Evolutionary conservation across 1,140 invertebrate genomes (phyloP).

Genomic region (Lycorma delicatula): DNA sequence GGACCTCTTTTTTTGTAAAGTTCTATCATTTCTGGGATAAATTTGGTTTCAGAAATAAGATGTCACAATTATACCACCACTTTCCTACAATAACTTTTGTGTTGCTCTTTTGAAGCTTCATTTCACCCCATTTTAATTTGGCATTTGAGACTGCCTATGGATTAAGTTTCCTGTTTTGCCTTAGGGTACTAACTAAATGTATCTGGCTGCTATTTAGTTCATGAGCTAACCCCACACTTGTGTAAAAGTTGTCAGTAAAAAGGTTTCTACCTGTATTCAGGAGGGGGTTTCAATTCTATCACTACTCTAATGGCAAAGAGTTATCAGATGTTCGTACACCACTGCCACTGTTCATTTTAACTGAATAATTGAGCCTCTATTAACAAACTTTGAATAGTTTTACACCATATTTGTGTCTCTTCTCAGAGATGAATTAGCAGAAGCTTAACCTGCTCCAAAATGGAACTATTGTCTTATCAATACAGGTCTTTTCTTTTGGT

Average conservation of each 20-base stretch:
- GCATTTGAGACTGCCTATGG: not conserved
- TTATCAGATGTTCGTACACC: constrained; percentile 13
- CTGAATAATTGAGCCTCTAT: constrained; percentile 23
- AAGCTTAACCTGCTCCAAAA: constrained; percentile 31
- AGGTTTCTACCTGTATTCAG: constrained; percentile 26
- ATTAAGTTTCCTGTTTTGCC: not conserved
- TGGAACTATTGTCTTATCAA: constrained; percentile 33
- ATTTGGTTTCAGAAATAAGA: not conserved
- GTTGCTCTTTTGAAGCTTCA: not conserved
- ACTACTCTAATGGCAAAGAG: constrained; percentile 20
- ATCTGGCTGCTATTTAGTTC: no score
- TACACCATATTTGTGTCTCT: constrained; percentile 31
- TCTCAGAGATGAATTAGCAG: constrained; percentile 32
- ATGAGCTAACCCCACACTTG: constrained; percentile 20
- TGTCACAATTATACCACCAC: not conserved
- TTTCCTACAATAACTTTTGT: not conserved
- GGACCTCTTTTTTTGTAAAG: not conserved
- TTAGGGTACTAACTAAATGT: constrained; percentile 24
- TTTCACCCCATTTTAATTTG: not conserved
- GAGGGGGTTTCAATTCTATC: constrained; percentile 22
- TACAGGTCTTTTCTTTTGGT: constrained; percentile 28
- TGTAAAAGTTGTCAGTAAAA: constrained; percentile 28
- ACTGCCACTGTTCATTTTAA: constrained; percentile 32
- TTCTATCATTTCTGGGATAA: not conserved
- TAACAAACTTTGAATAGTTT: constrained; percentile 30